A percentile compares a stretch with the other conserved stretches of the same genome.
phyloP scores from a whole-genome alignment of 2,888 invertebrate species.

The Stramonita haemastoma region DNA sequence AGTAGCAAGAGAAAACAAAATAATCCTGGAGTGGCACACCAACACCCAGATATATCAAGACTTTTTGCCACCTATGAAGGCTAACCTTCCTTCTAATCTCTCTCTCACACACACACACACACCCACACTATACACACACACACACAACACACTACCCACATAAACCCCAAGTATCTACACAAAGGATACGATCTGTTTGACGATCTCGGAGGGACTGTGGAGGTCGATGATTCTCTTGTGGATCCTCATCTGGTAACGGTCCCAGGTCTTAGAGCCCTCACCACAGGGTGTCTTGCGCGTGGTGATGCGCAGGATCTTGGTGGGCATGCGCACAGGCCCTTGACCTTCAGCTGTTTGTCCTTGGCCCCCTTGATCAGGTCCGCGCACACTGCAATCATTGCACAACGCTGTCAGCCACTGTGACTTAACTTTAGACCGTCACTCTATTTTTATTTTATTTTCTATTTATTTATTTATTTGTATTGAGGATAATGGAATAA shows the following conservation, averaged over 20 bases:
- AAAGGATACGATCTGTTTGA: slow-evolving; percentile 89
- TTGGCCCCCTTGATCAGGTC: slow-evolving; percentile 98
- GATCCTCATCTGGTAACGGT: slow-evolving; percentile 84
- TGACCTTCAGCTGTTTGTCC: slow-evolving; percentile 96
- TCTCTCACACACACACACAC: background rate
- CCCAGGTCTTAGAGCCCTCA: slow-evolving; percentile 99
- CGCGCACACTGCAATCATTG: slow-evolving; percentile 77
- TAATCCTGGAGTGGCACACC: too few species aligned
- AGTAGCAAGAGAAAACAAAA: too few species aligned
- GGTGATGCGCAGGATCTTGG: slow-evolving; percentile 97
- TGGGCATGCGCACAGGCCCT: slow-evolving; percentile 99
- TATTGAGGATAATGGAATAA: too few species aligned
- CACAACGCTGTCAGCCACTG: background rate
- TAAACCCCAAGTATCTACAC: background rate
- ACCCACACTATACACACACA: background rate
- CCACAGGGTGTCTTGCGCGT: slow-evolving; percentile 99
- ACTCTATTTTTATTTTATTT: too few species aligned
- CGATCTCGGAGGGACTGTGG: slow-evolving; percentile 98
- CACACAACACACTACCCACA: background rate
- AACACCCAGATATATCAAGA: too few species aligned
- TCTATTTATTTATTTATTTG: too few species aligned
- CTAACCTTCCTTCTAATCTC: too few species aligned
- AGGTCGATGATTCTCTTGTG: slow-evolving; percentile 99
- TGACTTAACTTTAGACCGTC: too few species aligned
- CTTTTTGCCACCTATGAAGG: too few species aligned